Conservation (phyloP, 2,113 vertebrate species). For the Tragelaphus scriptus region DNA sequence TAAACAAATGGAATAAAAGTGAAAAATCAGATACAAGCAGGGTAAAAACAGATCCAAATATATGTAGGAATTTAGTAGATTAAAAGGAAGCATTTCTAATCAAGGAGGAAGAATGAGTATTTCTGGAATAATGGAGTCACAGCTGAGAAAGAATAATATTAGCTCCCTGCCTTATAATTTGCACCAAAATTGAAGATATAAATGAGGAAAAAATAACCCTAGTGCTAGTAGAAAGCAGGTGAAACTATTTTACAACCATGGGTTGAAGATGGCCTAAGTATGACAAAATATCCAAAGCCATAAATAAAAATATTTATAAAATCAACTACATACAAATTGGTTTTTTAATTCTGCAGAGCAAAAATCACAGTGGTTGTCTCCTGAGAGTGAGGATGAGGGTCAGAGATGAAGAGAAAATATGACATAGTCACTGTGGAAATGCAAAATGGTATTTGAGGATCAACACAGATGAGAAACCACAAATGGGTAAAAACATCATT, state of each 20-base stretch:
- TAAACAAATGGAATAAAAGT: not conserved
- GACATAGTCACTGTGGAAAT: not conserved
- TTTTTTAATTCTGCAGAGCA: not conserved
- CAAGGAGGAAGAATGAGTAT: not conserved
- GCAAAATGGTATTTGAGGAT: not conserved
- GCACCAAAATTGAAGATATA: not conserved
- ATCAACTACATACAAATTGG: not conserved
- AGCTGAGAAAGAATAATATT: not conserved
- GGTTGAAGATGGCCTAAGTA: not conserved
- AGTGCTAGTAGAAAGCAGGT: not conserved
- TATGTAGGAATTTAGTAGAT: not conserved
- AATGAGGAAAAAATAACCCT: not conserved
- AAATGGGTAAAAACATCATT: not conserved
- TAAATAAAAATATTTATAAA: not conserved
- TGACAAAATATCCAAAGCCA: not conserved
- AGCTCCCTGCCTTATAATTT: not conserved
- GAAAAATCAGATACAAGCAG: not conserved
- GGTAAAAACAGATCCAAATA: not conserved
- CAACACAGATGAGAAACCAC: not conserved
- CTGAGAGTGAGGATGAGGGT: not conserved
- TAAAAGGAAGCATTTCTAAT: not conserved
- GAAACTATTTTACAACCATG: not conserved
- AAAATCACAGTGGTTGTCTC: not conserved
- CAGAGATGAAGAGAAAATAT: not conserved
- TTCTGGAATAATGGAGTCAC: not conserved